phyloP scores from a whole-genome alignment of 1,140 invertebrate species.

The Drosophila fuyamai region DNA sequence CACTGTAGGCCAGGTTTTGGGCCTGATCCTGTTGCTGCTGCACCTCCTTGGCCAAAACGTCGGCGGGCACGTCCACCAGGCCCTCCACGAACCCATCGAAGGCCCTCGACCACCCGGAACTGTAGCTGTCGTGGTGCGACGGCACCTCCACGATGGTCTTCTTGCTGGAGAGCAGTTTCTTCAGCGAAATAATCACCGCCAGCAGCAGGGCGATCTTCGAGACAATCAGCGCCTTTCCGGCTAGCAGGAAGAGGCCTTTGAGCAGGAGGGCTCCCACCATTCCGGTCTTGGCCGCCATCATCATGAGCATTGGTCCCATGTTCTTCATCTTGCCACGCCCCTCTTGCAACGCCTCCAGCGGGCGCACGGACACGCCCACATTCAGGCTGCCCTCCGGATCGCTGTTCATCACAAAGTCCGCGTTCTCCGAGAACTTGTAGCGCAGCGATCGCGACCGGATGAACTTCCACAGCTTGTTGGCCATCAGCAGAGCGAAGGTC shows the following conservation, averaged over 20 bases:
- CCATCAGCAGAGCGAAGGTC: constrained; percentile 89
- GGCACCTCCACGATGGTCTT: constrained; percentile 91
- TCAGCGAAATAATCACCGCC: constrained; percentile 91
- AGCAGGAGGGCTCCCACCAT: constrained; percentile 91
- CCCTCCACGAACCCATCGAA: constrained; percentile 85
- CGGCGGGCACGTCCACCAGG: constrained; percentile 74
- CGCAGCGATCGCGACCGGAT: constrained; percentile 89
- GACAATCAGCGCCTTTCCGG: constrained; percentile 92
- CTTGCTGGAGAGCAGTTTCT: constrained; percentile 91
- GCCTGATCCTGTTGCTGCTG: constrained; percentile 71
- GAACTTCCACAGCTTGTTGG: constrained; percentile 90
- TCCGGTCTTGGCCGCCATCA: constrained; percentile 91
- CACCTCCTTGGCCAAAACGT: constrained; percentile 82
- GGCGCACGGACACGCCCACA: constrained; percentile 89
- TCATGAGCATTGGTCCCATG: constrained; percentile 90
- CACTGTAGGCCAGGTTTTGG: constrained; percentile 88
- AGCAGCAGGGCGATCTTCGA: constrained; percentile 92
- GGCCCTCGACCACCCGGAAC: constrained; percentile 87
- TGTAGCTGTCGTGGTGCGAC: constrained; percentile 86
- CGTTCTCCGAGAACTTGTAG: constrained; percentile 89
- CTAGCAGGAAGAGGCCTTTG: constrained; percentile 91
- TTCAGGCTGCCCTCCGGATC: constrained; percentile 90
- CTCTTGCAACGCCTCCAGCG: constrained; percentile 86
- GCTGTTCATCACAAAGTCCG: constrained; percentile 90
- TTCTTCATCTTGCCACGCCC: constrained; percentile 91